Percentiles rank a stretch among this genome's conserved stretches.
Evolutionary conservation across 2,113 vertebrate species (phyloP).

Genomic region (Micronycteris hirsuta): DNA sequence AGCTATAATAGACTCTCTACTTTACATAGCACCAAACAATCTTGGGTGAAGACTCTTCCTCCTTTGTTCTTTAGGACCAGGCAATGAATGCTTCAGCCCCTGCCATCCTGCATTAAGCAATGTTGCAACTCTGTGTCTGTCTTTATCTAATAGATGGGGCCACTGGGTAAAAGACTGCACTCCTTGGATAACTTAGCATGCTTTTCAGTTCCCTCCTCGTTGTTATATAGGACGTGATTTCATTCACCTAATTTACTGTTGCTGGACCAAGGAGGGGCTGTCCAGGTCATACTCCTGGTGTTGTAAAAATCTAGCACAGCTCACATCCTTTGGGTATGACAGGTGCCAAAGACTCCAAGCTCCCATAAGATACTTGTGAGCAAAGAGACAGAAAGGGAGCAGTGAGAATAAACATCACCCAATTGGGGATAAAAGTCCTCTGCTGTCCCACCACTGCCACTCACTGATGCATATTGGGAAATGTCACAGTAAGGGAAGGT

Average conservation of each 20-base stretch:
- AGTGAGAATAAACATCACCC: not conserved
- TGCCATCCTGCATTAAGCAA: constrained; percentile 18
- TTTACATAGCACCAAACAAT: not conserved
- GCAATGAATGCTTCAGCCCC: not conserved
- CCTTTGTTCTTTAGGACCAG: not conserved
- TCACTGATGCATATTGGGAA: not conserved
- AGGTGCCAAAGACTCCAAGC: not conserved
- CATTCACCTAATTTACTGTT: not conserved
- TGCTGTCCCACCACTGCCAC: not conserved
- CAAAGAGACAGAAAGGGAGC: not conserved
- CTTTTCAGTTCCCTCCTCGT: not conserved
- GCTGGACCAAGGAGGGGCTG: not conserved
- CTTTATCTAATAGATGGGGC: not conserved
- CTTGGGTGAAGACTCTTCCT: not conserved
- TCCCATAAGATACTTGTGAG: not conserved
- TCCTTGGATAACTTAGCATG: not conserved
- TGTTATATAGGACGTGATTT: not conserved
- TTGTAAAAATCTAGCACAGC: not conserved
- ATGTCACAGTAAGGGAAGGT: not conserved
- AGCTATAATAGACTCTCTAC: not conserved
- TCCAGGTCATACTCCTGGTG: not conserved
- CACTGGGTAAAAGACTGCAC: not conserved
- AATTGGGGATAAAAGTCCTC: not conserved
- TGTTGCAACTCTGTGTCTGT: not conserved
- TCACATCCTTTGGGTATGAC: not conserved